Conservation (phyloP, 1,140 invertebrate species). For the Drosophila tropicalis region DNA sequence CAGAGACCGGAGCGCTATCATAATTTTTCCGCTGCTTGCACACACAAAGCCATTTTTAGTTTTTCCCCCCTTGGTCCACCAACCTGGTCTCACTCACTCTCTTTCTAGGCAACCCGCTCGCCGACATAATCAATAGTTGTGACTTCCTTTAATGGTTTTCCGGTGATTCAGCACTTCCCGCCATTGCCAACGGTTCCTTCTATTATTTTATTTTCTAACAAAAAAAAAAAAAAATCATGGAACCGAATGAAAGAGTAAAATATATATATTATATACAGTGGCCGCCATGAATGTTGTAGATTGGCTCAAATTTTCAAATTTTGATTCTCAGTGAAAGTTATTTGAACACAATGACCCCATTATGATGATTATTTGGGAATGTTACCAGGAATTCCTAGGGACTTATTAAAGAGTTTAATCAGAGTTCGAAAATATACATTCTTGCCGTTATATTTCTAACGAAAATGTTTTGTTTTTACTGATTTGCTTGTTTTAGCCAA, state of each 20-base stretch:
- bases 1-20: constrained; percentile 46
- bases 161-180: constrained; percentile 71
- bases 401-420: too few relatives aligned
- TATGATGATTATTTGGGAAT: too few relatives aligned
- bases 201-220: constrained; percentile 27
- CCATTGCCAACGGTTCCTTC: constrained; percentile 21
- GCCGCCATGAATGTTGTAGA: too few relatives aligned
- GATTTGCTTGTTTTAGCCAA: too few relatives aligned
- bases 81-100: background rate
- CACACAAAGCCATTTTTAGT: constrained; percentile 62
- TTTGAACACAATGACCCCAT: too few relatives aligned
- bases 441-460: background rate
- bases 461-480: too few relatives aligned
- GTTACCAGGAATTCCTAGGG: too few relatives aligned
- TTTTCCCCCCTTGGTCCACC: constrained; percentile 13
- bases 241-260: constrained; percentile 9
- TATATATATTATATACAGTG: background rate
- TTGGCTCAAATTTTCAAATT: too few relatives aligned
- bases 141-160: constrained; percentile 75
- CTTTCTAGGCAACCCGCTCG: constrained; percentile 16
- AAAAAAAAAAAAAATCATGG: background rate
- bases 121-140: constrained; percentile 74
- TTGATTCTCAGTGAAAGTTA: too few relatives aligned
- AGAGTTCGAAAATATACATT: too few relatives aligned
- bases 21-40: constrained; percentile 66